Base-by-base conservation (phyloP, 2,888 invertebrate genomes). In the Lithophane ornitopus region DNA sequence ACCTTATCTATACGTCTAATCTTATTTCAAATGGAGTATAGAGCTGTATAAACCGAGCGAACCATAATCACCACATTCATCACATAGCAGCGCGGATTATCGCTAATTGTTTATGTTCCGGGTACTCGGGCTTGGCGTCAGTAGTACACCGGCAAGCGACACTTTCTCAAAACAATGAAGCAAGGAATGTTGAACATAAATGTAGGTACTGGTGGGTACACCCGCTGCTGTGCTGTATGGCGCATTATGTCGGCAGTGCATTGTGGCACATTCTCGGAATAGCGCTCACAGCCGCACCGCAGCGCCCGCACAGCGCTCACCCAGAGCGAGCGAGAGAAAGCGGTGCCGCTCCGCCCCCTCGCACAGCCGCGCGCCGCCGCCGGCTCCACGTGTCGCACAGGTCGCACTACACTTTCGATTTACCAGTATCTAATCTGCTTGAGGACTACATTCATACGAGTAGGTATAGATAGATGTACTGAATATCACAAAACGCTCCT, bases 141-240 rank as follows among this genome's bases (percentile, higher is more conserved):
- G 6, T 22, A n/a, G n/a, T 19, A 7, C 26, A 65, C 26, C 65
- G 26, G 34, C 22, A 11, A 19, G 16, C 52, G n/a, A 34, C 58
- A 78, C 41, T 78, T 78, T 80, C 74, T 77, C 78, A 80, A 78
- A 80, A 87, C 87, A 86, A 87, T 82, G 77, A 62, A 34, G 58
- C n/a, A 12, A 74, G 52, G 86, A 82, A 88, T 81, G 54, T 58
- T 46, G n/a, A 28, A 22, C 19, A 39, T n/a, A 28, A 22, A 54
- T 41, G 19, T 22, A 74, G 19, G 16, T 39, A 52, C n/a, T 69
- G 39, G 34, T 8, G 46, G 16, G 19, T 22, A 22, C 28, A 8
- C 65, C 65, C 44, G 7, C 22, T 52, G 69, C 58, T 11, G 49
- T 14, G 69, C 58, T 11, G 41, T 11, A 26, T n/a, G 12, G 49